Conservation (phyloP, 2,113 vertebrate genomes). For the Geothlypis trichas region DNA sequence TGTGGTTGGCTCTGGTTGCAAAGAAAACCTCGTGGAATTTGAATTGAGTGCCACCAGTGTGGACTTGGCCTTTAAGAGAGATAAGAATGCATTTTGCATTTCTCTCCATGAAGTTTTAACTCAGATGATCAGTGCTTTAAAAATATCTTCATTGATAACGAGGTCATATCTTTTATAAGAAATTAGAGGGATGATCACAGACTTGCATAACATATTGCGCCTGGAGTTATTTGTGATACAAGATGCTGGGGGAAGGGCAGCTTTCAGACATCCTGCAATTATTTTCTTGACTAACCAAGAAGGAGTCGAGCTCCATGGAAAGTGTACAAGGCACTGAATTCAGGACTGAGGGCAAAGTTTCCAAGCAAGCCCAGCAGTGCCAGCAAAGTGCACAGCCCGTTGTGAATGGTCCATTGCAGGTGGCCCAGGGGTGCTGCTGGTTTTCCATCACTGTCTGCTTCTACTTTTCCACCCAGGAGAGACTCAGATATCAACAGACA, state of each 20-base stretch:
- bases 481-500: not conserved
- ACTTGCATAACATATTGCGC: conserved; percentile 61
- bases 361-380: not conserved
- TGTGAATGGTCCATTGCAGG: not conserved
- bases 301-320: not conserved
- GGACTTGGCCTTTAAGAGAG: not conserved
- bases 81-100: conserved; percentile 26
- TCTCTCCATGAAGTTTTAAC: conserved; percentile 22
- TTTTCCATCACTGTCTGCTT: not conserved
- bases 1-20: not conserved
- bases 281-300: conserved; percentile 40
- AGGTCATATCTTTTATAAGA: conserved; percentile 67
- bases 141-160: conserved; percentile 66
- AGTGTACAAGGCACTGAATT: not conserved
- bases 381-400: not conserved
- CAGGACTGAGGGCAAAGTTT: not conserved
- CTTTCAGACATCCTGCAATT: conserved; percentile 5
- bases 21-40: not conserved
- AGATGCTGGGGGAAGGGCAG: conserved; percentile 51
- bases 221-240: conserved; percentile 60
- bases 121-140: conserved; percentile 58
- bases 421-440: not conserved
- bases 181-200: conserved; percentile 65
- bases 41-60: not conserved
- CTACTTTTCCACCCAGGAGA: not conserved